phyloP scores from a whole-genome alignment of 2,797 vertebrate genomes.

The Myripristis jacobus region DNA sequence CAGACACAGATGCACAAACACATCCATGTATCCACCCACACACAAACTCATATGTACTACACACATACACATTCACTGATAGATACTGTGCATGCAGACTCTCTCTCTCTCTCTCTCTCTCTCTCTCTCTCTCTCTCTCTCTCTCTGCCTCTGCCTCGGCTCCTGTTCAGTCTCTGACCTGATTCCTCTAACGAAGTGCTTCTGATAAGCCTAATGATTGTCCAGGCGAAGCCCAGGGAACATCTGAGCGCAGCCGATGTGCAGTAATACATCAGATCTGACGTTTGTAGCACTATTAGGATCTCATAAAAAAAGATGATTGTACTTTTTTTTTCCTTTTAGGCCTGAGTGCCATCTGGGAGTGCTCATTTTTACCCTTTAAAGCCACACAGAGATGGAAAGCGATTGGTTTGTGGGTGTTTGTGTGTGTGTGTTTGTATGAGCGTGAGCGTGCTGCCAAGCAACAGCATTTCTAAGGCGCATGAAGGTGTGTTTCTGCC shows the following conservation, averaged over 20 bases:
- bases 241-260: slow-evolving; percentile 48
- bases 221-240: slow-evolving; percentile 54
- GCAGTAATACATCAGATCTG: slow-evolving; percentile 68
- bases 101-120: neutral
- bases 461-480: slow-evolving; percentile 44
- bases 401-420: neutral
- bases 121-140: no score
- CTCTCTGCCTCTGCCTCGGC: neutral
- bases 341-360: slow-evolving; percentile 50
- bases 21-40: neutral
- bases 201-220: slow-evolving; percentile 68
- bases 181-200: slow-evolving; percentile 73
- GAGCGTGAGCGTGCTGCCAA: slow-evolving; percentile 40
- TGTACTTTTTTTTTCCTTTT: slow-evolving; percentile 52
- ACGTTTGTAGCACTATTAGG: slow-evolving; percentile 73
- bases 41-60: neutral
- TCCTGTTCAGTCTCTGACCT: slow-evolving; percentile 57
- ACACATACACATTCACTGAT: slow-evolving; percentile 17
- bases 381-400: slow-evolving; percentile 32
- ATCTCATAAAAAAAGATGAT: slow-evolving; percentile 67
- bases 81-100: neutral
- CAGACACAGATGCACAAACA: neutral
- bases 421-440: slow-evolving; percentile 19
- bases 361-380: slow-evolving; percentile 30
- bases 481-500: slow-evolving; percentile 2